Evolutionary conservation across 1,140 invertebrate genomes (phyloP).

Genomic region (Camponotus pennsylvanicus): DNA sequence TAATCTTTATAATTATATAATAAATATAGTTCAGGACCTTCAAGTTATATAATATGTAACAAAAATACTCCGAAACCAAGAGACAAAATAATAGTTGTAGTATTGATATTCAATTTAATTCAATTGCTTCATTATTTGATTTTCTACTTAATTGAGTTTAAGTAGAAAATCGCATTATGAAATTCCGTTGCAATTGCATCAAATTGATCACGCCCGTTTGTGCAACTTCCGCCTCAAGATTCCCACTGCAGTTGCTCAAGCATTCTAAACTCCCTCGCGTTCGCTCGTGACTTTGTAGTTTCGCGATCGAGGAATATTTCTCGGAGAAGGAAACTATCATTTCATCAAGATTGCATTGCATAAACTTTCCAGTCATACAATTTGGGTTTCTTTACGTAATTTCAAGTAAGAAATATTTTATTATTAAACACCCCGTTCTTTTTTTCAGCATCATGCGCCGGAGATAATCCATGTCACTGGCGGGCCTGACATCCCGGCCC

Average conservation of each 20-base stretch:
- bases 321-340: not conserved
- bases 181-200: not conserved
- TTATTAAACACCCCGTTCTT: not conserved
- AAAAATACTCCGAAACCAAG: not conserved
- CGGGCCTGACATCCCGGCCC: not conserved
- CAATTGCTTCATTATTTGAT: not conserved
- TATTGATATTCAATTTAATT: not conserved
- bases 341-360: not conserved
- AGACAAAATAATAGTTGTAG: not conserved
- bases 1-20: too few species aligned
- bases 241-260: not conserved
- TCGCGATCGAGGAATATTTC: not conserved
- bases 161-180: not conserved
- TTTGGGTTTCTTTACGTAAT: not conserved
- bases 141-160: slow-evolving; percentile 1
- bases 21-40: not conserved
- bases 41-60: not conserved
- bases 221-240: slow-evolving; percentile 17
- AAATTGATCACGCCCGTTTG: slow-evolving; percentile 12
- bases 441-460: not conserved
- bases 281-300: not conserved
- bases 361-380: not conserved
- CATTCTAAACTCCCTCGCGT: slow-evolving; percentile 9
- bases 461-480: not conserved
- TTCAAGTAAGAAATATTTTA: not conserved